A percentile compares a stretch with the other conserved stretches of the same genome.
These are phyloP conservation scores for Bombus breviceps DNA, from an alignment of 1,140 invertebrate genomes.

Conservation along the genomic window DNA sequence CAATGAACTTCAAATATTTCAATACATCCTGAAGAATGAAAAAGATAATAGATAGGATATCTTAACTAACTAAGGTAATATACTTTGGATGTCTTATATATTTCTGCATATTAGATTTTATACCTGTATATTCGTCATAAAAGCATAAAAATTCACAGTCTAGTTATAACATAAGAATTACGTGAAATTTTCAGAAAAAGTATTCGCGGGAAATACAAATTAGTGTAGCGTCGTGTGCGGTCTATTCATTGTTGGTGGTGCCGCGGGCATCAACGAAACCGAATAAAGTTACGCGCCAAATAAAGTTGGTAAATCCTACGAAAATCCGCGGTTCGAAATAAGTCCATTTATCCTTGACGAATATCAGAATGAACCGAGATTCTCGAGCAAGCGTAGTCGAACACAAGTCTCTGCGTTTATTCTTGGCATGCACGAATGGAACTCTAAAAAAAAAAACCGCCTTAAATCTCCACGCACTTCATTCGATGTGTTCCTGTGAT, in stretches of 20 bases:
- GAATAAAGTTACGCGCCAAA: slow-evolving; percentile 34
- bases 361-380: slow-evolving; percentile 47
- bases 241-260: neutral
- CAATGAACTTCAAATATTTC: too few species aligned
- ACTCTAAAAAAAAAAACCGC: slow-evolving; percentile 7
- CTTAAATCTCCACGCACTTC: neutral
- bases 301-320: slow-evolving; percentile 40
- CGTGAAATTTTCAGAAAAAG: neutral
- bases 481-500: too few species aligned
- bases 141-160: neutral
- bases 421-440: slow-evolving; percentile 16
- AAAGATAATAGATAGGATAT: too few species aligned
- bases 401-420: slow-evolving; percentile 32
- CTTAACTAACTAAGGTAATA: too few species aligned
- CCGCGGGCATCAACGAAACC: neutral
- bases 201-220: neutral
- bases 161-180: neutral
- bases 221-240: neutral
- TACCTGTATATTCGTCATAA: too few species aligned
- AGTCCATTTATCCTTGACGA: slow-evolving; percentile 49
- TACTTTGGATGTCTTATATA: too few species aligned
- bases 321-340: slow-evolving; percentile 43
- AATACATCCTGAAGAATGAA: too few species aligned
- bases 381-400: slow-evolving; percentile 9
- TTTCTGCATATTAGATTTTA: too few species aligned